Base-by-base conservation (phyloP, 1,140 invertebrate species). In the Gryon sp. region DNA sequence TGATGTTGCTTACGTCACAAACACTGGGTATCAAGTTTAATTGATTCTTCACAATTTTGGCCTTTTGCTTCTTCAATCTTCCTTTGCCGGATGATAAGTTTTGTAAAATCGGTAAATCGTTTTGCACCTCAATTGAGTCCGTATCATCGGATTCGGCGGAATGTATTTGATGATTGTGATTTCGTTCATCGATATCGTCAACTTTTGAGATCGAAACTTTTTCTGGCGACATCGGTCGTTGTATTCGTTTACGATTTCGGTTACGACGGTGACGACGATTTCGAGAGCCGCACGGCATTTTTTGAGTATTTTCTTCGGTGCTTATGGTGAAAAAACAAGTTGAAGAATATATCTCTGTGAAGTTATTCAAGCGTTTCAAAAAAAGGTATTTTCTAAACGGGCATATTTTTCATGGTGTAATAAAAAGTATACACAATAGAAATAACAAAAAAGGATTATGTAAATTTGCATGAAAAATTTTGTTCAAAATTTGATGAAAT, bases 1-100 rank as follows among this genome's bases (percentile, higher is more conserved):
- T 79, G 5, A 89, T 65, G 0, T 68, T 85, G 0, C 68, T 85
- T 41, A 89, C 85, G 50, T 88, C 83, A 32, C 70, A 78, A 3
- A 86, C 80, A 19, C 74, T 79, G 0, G 73, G 34, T 3, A 38
- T 55, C 0, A 41, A 11, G 2, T 83, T 38, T 3, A 87, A 1
- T 0, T 43, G 46, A 7, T 76, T 76, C n/a, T 81, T 82, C 9
- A 84, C 74, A n/a, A 88, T 78, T 20, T 73, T 80, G 3, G 16
- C 74, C 12, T 34, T 82, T 4, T 79, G 76, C 4, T 63, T 59
- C 12, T 53, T 52, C 4, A 30, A n/a, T 20, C 73, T 65, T 5
- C 65, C 4, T 20, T 62, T 26, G 6, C 59, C 28, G 0, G 32
- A 70, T 0, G 79, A 80, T 36, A 82, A 16, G 22, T 78, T 82